Conservation (phyloP, 2,797 vertebrate genomes). For the Dendrocincla tyrannina region DNA sequence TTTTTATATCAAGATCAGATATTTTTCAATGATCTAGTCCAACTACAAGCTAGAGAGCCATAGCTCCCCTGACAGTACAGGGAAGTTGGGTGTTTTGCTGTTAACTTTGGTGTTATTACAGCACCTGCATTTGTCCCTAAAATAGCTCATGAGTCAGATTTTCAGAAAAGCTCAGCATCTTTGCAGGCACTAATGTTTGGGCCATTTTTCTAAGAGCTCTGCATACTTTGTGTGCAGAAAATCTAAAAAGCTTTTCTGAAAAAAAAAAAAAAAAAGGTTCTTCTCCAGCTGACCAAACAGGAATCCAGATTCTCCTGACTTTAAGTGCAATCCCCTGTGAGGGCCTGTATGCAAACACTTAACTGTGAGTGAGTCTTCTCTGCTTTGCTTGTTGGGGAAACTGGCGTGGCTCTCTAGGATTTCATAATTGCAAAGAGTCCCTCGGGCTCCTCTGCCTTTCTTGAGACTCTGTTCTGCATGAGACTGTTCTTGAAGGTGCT, state of each 20-base stretch:
- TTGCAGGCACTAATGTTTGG: neutral
- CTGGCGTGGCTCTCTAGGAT: neutral
- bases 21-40: neutral
- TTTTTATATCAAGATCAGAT: neutral
- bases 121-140: constrained; percentile 15
- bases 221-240: neutral
- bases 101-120: neutral
- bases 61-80: neutral
- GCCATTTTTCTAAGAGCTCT: neutral
- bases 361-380: neutral
- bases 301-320: neutral
- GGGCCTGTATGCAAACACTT: neutral
- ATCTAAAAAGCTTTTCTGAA: neutral
- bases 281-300: neutral
- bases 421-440: neutral
- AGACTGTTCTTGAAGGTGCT: neutral
- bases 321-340: neutral
- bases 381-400: neutral
- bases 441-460: neutral
- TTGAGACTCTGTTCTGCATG: neutral
- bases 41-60: neutral
- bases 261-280: neutral
- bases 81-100: neutral
- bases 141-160: constrained; percentile 36
- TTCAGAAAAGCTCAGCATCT: neutral